These are phyloP conservation scores for Tylochromis polylepis DNA, from an alignment of 2,113 vertebrate species.

Conservation along the genomic window DNA sequence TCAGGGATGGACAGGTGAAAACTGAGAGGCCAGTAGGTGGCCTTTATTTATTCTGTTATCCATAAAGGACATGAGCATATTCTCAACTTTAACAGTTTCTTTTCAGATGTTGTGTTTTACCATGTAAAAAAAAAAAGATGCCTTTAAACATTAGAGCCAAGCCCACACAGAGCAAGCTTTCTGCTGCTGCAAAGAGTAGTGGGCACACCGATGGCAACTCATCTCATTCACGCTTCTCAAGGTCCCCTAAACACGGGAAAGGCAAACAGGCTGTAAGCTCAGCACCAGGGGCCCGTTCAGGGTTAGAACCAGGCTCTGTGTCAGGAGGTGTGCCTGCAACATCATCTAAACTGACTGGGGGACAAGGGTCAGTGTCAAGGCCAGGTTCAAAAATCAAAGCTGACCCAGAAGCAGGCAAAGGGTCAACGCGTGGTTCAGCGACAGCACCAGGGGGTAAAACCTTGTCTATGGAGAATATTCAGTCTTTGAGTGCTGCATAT, in stretches of 20 bases:
- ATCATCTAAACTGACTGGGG: conserved; percentile 8
- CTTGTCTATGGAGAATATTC: conserved; percentile 96
- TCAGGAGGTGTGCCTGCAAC: conserved; percentile 58
- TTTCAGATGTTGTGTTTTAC: conserved; percentile 4
- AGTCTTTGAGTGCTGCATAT: conserved; percentile 95
- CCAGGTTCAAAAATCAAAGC: conserved; percentile 36
- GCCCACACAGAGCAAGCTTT: conserved; percentile 73
- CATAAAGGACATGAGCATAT: conserved; percentile 6
- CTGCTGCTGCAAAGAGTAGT: conserved; percentile 82
- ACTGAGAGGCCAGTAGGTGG: conserved; percentile 31
- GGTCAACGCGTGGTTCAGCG: conserved; percentile 17
- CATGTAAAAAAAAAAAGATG: conserved; percentile 50
- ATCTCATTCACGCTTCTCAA: conserved; percentile 84
- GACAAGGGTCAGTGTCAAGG: conserved; percentile 21
- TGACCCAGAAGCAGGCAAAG: conserved; percentile 12
- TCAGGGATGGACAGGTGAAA: conserved; percentile 39
- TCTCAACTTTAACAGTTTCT: not conserved
- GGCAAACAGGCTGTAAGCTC: conserved; percentile 51
- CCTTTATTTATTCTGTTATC: conserved; percentile 26
- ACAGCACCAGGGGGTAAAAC: conserved; percentile 84
- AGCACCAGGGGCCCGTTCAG: conserved; percentile 54
- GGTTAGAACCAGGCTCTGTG: conserved; percentile 63
- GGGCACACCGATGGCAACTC: conserved; percentile 80
- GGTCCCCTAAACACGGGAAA: conserved; percentile 72
- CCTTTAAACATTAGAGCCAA: conserved; percentile 65